Conservation (phyloP, 2,113 vertebrate species). For the Malurus alboscapulatus region DNA sequence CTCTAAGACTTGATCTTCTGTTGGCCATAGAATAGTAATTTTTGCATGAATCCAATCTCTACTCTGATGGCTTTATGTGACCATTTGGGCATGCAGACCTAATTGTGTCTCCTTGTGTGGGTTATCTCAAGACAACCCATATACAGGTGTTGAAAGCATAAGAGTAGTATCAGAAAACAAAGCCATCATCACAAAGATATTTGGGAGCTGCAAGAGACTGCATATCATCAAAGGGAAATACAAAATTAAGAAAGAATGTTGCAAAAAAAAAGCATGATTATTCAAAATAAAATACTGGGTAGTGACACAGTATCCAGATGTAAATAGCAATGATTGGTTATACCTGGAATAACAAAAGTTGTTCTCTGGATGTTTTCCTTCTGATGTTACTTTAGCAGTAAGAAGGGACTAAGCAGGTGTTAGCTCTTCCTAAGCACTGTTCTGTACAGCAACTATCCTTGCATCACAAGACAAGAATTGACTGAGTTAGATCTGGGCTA, state of each 20-base stretch:
- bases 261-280: not conserved
- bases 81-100: accelerated
- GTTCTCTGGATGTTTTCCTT: not conserved
- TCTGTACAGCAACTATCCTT: not conserved
- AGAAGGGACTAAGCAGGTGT: not conserved
- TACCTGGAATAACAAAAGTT: not conserved
- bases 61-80: not conserved
- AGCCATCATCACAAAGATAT: not conserved
- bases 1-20: not conserved
- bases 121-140: not conserved
- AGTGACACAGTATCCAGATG: not conserved
- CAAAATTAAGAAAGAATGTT: not conserved
- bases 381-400: not conserved
- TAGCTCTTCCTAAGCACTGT: not conserved
- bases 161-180: not conserved
- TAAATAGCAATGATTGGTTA: not conserved
- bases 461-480: not conserved
- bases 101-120: accelerated
- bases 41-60: not conserved
- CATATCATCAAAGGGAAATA: not conserved
- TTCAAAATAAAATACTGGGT: not conserved
- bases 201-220: not conserved
- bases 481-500: not conserved
- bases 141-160: not conserved
- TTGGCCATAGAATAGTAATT: not conserved